Percentiles rank a stretch among this genome's conserved stretches.
Evolutionary conservation across 53 echinoderm and acorn worm genomes (phyloP).

Genomic region (Arbacia lixula): DNA sequence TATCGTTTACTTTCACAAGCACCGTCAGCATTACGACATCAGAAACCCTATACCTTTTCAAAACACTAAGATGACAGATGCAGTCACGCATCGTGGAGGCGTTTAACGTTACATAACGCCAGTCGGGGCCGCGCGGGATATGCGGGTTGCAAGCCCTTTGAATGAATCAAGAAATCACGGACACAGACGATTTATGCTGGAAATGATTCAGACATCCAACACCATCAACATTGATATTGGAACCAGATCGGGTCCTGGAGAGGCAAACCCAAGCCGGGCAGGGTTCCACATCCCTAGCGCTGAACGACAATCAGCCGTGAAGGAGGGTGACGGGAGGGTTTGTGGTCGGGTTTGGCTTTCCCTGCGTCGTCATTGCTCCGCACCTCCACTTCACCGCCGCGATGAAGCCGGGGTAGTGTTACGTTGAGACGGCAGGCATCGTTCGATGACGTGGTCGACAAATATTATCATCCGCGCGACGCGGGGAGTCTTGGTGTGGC

Average conservation of each 20-base stretch:
- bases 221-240: slow-evolving; percentile 35
- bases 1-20: no score
- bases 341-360: neutral
- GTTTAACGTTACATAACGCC: no score
- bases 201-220: neutral
- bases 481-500: neutral
- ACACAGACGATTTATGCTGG: slow-evolving; percentile 2
- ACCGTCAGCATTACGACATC: no score
- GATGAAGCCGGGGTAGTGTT: slow-evolving; percentile 14
- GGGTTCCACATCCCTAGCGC: slow-evolving; percentile 42
- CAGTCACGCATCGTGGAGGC: no score
- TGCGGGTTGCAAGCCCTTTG: no score
- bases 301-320: neutral
- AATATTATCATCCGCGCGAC: slow-evolving; percentile 43
- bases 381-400: neutral
- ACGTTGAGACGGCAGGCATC: neutral
- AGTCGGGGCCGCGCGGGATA: no score
- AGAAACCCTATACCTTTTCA: no score
- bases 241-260: slow-evolving; percentile 4
- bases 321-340: neutral
- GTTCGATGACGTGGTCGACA: slow-evolving; percentile 8
- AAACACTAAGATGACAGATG: no score
- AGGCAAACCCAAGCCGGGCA: slow-evolving; percentile 26
- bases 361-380: neutral
- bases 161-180: slow-evolving; percentile 9